Evolutionary conservation across 1,140 invertebrate species (phyloP), one percentile per base, ranked within the genome.

Genomic region (Platyscapa corneri): DNA sequence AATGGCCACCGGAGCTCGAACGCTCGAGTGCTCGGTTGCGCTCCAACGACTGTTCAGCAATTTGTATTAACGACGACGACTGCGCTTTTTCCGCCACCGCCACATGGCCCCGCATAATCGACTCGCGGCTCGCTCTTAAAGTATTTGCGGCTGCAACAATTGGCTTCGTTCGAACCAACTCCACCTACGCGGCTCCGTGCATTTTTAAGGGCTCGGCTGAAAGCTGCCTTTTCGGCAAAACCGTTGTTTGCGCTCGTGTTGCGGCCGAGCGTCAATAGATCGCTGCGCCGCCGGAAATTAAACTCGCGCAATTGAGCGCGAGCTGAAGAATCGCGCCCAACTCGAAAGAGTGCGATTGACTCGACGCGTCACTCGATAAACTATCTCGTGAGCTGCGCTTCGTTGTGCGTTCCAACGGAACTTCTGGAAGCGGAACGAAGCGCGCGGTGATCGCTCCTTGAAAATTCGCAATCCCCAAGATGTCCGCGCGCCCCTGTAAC

Each of bases 11-110:
- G 53, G 74, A 30, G 80, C 78, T 81, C 78, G 74, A 84, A 77
- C 84, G 82, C 65, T 65, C 77, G 76, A 87, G 83, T 82, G 56
- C 53, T n/a, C 56, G 32, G 0, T 39, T 20, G 34, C 53, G 30
- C 49, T 23, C 39, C 6, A 53, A 78, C 34, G 56, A 82, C 60
- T 76, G 65, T 79, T 42, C 56, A 32, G 82, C 84, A 88, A 87
- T 88, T 87, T 84, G 80, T 82, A 84, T 83, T 87, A 87, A 85
- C 86, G 83, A 87, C 86, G 83, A 87, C 75, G 80, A 83, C 80
- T 85, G 79, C 64, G 79, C 72, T 82, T 78, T 87, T 85, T 85
- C 3, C n/a, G n/a, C n/a, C 32, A 34, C 64, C 64, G 32, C 7
- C 64, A 67, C n/a, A 67, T 67, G 32, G 64, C 34, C 46, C 3